Evolutionary conservation across 2,888 invertebrate genomes (phyloP).

Genomic region (Dicyrtomina minuta): DNA sequence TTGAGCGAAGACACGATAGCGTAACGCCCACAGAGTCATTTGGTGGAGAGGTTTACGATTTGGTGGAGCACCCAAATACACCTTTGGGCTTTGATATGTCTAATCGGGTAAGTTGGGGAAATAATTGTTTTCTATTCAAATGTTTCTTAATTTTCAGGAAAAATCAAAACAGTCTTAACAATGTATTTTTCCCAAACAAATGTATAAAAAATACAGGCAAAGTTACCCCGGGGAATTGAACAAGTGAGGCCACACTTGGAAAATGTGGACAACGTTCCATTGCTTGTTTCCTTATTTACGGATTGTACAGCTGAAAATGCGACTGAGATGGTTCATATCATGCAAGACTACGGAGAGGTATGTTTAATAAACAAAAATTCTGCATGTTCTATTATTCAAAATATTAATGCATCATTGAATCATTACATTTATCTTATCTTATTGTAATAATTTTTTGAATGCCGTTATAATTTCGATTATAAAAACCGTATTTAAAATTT

Average conservation of each 20-base stretch:
- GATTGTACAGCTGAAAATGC: conserved; percentile 95
- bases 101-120: conserved; percentile 80
- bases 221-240: conserved; percentile 92
- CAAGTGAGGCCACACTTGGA: conserved; percentile 91
- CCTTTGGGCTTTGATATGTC: conserved; percentile 91
- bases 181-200: too few relatives aligned
- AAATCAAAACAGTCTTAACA: too few relatives aligned
- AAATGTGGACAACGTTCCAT: conserved; percentile 86
- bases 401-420: too few relatives aligned
- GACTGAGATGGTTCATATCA: conserved; percentile 87
- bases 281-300: conserved; percentile 94
- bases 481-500: too few relatives aligned
- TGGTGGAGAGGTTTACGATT: conserved; percentile 54
- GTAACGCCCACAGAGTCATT: conserved; percentile 61
- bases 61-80: conserved; percentile 67
- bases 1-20: conserved; percentile 58
- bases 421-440: too few relatives aligned
- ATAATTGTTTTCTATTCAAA: conserved; percentile 50
- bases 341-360: conserved; percentile 95
- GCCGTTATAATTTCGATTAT: background rate
- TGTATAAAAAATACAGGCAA: conserved; percentile 74
- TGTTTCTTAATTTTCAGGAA: too few relatives aligned
- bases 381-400: too few relatives aligned
- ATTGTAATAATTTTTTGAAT: background rate
- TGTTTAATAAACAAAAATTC: conserved; percentile 73